A percentile compares a stretch with the other conserved stretches of the same genome.
phyloP scores from a whole-genome alignment of 2,113 vertebrate genomes.

The Otolemur garnettii region DNA sequence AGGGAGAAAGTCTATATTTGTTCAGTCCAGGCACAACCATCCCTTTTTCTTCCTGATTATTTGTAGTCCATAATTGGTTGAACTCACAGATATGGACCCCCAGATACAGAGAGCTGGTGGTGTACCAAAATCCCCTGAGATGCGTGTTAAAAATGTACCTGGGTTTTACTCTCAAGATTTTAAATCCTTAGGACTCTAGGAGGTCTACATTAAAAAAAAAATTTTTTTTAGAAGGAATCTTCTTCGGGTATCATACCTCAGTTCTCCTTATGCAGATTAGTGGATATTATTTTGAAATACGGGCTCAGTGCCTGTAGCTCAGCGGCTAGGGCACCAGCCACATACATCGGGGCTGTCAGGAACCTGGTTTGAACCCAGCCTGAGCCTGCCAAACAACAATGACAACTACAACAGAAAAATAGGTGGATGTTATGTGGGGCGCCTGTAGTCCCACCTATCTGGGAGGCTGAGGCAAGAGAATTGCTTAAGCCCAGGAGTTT shows the following conservation, averaged over 20 bases:
- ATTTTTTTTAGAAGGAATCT: neutral
- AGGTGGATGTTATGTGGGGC: no score
- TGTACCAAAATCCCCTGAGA: neutral
- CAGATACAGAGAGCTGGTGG: neutral
- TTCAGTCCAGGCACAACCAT: neutral
- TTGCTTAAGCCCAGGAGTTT: no score
- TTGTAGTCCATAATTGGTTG: neutral
- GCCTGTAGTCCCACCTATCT: no score
- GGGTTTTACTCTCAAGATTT: neutral
- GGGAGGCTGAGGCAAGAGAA: no score
- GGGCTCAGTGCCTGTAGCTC: no score
- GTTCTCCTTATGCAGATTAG: neutral
- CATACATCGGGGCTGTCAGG: no score
- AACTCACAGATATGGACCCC: neutral
- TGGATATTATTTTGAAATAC: conserved; percentile 10
- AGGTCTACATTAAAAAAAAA: no score
- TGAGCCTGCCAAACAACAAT: no score
- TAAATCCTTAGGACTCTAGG: neutral
- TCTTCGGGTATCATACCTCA: neutral
- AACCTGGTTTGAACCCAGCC: no score
- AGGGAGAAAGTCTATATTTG: neutral
- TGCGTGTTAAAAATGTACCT: neutral
- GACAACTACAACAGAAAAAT: no score
- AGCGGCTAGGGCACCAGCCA: no score
- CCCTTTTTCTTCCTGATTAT: neutral